Evolutionary conservation across 2,113 vertebrate species (phyloP), one percentile per base, ranked within the genome.

Genomic region (Cynopterus brachyotis): DNA sequence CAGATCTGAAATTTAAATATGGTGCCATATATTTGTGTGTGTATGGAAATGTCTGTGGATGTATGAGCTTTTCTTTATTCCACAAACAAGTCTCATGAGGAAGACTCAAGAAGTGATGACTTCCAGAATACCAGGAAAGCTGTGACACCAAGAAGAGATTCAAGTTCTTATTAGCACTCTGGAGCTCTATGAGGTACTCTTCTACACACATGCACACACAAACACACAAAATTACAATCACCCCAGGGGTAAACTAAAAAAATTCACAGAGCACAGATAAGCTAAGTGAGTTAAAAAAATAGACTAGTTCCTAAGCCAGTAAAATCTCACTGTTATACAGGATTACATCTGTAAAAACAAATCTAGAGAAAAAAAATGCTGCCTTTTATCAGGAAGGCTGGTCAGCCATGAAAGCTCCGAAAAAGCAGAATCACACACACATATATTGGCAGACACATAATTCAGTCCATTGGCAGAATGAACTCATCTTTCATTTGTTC

Each of bases 241-340:
- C 9, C 9, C 47, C 37, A 93, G 6, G 6, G 26, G 70, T 84
- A 85, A 94, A 88, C 70, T 88, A 80, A 86, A 95, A 96, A 96
- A 40, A 60, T 85, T 15, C 59, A 79, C 32, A 94, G n/a, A 76
- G 35, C 69, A 73, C 64, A 93, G 57, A 59, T 57, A 95, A 69
- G 26, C 11, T 69, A 92, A 94, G 30, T 89, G 40, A 95, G 47
- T 89, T 93, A 73, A 73, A 82, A 96, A 95, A 86, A 92, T 28
- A 88, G 35, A 70, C 55, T 22, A 60, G 13, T 15, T 89, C 15
- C 35, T 13, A 70, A 96, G 28, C 5, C 53, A 84, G 47, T 92
- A 93, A 88, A 60, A 80, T 45, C 57, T 88, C 22, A 81, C 89
- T 76, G 11, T 66, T 94, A 81, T 15, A 53, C 15, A 72, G 20